A percentile compares a stretch with the other conserved stretches of the same genome.
Conservation (phyloP, 2,113 vertebrate genomes). For the Meles meles region DNA sequence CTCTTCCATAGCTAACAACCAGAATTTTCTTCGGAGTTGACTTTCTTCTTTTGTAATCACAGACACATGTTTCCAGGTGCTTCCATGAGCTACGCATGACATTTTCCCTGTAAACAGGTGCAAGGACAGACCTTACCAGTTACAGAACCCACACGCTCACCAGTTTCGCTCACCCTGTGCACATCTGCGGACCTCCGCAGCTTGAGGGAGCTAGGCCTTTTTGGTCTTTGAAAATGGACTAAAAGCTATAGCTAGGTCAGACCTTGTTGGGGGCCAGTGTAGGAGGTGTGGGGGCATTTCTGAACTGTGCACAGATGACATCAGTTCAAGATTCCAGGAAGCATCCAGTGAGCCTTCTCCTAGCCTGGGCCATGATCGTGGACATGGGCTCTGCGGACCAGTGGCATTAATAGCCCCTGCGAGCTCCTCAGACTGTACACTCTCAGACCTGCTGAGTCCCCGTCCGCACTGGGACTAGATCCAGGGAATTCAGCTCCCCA, state of each 20-base stretch:
- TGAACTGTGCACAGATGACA: not conserved
- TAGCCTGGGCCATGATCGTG: not conserved
- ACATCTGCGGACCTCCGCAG: not conserved
- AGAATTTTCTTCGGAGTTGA: not conserved
- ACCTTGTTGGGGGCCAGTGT: not conserved
- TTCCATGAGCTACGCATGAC: not conserved
- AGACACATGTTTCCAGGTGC: not conserved
- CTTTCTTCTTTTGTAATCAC: not conserved
- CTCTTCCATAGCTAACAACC: not conserved
- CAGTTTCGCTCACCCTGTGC: not conserved
- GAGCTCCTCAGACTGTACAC: not conserved
- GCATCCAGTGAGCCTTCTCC: not conserved
- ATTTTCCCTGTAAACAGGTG: not conserved
- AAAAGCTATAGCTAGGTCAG: not conserved
- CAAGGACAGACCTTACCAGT: not conserved
- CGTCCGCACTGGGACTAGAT: not conserved
- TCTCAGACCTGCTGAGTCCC: not conserved
- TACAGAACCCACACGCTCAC: not conserved
- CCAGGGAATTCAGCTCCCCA: not conserved
- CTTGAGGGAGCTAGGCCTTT: not conserved
- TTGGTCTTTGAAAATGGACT: not conserved
- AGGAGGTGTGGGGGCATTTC: not conserved
- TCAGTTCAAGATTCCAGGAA: not conserved
- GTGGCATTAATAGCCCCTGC: fast-evolving
- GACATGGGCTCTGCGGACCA: not conserved